Evolutionary conservation across 1,140 invertebrate species (phyloP).

Genomic region (Philotrypesis tridentata): DNA sequence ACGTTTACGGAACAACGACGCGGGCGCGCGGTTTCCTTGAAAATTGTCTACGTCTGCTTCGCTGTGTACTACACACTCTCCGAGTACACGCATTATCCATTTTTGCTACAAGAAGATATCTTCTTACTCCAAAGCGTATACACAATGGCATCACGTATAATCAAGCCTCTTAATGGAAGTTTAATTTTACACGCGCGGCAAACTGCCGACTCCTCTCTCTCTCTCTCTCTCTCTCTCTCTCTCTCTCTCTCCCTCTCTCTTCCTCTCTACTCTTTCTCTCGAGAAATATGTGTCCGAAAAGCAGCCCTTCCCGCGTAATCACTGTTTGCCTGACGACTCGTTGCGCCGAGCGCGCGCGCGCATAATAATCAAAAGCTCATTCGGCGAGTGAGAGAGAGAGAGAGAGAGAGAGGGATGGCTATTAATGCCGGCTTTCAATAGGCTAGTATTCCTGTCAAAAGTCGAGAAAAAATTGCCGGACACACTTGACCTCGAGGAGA

Average conservation of each 20-base stretch:
- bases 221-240: too few relatives aligned
- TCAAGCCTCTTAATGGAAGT: slow-evolving; percentile 60
- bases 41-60: too few relatives aligned
- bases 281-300: background rate
- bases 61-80: too few relatives aligned
- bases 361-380: slow-evolving; percentile 45
- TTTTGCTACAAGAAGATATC: too few relatives aligned
- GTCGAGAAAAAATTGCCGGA: background rate
- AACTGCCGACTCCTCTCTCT: slow-evolving; percentile 12
- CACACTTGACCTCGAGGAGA: slow-evolving; percentile 42
- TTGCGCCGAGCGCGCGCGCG: background rate
- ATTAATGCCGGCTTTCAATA: background rate
- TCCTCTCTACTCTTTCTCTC: too few relatives aligned
- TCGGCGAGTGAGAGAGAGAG: too few relatives aligned
- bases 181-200: slow-evolving; percentile 62
- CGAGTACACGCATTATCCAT: too few relatives aligned
- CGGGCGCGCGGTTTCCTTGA: too few relatives aligned
- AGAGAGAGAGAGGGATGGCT: background rate
- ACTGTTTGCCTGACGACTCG: slow-evolving; percentile 39
- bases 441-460: background rate
- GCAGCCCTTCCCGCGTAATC: slow-evolving; percentile 37
- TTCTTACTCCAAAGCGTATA: too few relatives aligned
- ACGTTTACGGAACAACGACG: too few relatives aligned
- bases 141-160: too few relatives aligned
- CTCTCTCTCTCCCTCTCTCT: too few relatives aligned